These are phyloP conservation scores for Heliothis subflexa DNA, from an alignment of 1,140 invertebrate genomes.

Conservation along the genomic window DNA sequence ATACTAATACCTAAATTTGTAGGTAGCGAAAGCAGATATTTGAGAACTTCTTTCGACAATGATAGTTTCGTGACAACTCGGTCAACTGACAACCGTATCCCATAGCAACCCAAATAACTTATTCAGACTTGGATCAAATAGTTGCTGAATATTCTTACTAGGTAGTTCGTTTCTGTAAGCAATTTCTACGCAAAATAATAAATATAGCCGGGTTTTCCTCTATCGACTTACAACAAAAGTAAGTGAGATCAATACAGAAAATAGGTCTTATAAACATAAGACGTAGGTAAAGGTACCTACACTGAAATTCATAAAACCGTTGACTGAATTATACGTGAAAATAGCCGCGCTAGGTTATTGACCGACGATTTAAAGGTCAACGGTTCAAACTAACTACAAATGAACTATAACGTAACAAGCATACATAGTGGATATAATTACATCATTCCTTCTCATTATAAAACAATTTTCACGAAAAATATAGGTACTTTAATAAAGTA, in stretches of 20 bases:
- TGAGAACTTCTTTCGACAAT: background rate
- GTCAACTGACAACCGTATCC: constrained; percentile 16
- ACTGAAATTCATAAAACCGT: constrained; percentile 26
- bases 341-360: constrained; percentile 14
- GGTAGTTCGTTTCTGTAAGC: background rate
- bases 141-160: background rate
- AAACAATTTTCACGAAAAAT: background rate
- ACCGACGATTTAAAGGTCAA: constrained; percentile 24
- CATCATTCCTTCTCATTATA: background rate
- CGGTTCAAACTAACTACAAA: constrained; percentile 1
- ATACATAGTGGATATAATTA: background rate
- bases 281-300: background rate
- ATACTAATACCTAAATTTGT: background rate
- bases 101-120: constrained; percentile 17
- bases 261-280: background rate
- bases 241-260: too few relatives aligned
- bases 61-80: constrained; percentile 12
- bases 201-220: background rate
- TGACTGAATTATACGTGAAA: constrained; percentile 10
- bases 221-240: background rate
- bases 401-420: background rate
- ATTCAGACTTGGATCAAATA: constrained; percentile 9
- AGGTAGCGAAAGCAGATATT: background rate
- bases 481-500: too few relatives aligned
- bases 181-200: background rate